These are phyloP conservation scores for Oeneis ivallda DNA, from an alignment of 2,888 invertebrate species.

Conservation along the genomic window DNA sequence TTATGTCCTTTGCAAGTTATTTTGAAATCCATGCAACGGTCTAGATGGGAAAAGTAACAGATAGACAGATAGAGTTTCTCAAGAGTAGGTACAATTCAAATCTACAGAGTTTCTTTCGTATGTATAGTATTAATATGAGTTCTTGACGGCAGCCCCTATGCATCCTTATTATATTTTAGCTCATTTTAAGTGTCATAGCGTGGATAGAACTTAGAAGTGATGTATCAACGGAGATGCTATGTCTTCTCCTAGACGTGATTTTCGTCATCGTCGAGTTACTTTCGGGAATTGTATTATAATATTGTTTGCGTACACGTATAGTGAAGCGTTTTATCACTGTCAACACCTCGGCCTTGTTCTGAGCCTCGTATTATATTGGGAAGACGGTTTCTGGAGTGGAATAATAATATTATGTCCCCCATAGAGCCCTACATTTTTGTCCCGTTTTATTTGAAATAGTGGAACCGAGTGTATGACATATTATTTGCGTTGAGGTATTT, in stretches of 20 bases:
- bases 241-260: background rate
- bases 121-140: too few relatives aligned
- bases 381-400: background rate
- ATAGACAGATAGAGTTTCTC: too few relatives aligned
- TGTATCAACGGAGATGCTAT: too few relatives aligned
- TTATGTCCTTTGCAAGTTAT: too few relatives aligned
- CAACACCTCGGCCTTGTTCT: conserved; percentile 10
- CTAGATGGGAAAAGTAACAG: too few relatives aligned
- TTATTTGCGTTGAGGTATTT: background rate
- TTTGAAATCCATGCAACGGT: too few relatives aligned
- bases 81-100: too few relatives aligned
- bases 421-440: background rate
- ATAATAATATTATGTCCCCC: conserved; percentile 2
- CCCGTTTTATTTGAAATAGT: conserved; percentile 8
- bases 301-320: conserved; percentile 27
- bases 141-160: too few relatives aligned
- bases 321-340: conserved; percentile 17
- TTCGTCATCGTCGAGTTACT: conserved; percentile 17
- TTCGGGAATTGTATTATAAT: conserved; percentile 24
- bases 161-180: too few relatives aligned
- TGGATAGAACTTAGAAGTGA: too few relatives aligned
- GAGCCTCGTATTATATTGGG: conserved; percentile 3
- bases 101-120: too few relatives aligned
- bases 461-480: conserved; percentile 2
- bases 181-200: too few relatives aligned